phyloP scores from a whole-genome alignment of 2,888 invertebrate species.

The Eupithecia exiguata region DNA sequence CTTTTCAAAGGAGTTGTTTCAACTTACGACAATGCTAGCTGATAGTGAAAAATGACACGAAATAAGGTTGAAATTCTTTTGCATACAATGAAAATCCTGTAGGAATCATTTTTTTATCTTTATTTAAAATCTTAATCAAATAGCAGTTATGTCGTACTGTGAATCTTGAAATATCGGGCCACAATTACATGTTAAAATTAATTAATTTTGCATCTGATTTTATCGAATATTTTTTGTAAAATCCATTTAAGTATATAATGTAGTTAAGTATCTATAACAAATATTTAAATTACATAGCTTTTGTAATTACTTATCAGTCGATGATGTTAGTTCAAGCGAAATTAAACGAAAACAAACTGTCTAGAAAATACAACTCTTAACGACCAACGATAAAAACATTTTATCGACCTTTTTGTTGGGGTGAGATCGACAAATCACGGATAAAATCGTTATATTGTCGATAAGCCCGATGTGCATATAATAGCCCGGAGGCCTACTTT shows the following conservation, averaged over 20 bases:
- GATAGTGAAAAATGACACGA: slow-evolving; percentile 13
- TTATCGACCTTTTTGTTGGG: neutral
- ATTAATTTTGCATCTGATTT: too few species aligned
- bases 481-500: neutral
- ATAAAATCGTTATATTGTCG: neutral
- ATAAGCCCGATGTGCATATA: neutral
- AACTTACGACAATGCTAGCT: slow-evolving; percentile 17
- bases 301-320: too few species aligned
- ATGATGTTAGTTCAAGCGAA: neutral
- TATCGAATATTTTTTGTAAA: too few species aligned
- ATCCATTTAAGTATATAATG: too few species aligned
- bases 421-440: neutral
- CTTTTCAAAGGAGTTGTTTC: slow-evolving; percentile 30
- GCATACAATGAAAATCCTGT: neutral
- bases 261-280: too few species aligned
- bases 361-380: neutral
- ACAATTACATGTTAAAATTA: too few species aligned
- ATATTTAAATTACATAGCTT: neutral
- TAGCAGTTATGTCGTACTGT: too few species aligned
- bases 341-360: neutral
- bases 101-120: too few species aligned
- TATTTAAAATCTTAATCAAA: too few species aligned
- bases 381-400: neutral
- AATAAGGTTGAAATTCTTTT: slow-evolving; percentile 3
- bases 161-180: neutral